phyloP scores from a whole-genome alignment of 2,797 vertebrate species.

The Micropoecilia bifurca region DNA sequence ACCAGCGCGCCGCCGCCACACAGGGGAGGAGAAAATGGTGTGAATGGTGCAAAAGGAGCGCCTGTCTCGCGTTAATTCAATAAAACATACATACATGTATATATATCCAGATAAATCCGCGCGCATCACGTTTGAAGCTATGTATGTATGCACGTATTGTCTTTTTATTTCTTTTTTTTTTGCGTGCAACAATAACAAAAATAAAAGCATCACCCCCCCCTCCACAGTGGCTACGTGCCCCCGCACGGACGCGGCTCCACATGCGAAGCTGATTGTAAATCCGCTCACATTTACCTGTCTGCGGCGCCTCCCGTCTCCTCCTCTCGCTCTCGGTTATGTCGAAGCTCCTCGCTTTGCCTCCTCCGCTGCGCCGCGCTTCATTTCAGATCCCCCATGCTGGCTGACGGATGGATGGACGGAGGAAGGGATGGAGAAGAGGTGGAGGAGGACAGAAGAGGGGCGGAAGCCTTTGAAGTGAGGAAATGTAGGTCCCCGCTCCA shows the following conservation, averaged over 20 bases:
- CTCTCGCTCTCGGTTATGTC: slow-evolving; percentile 11
- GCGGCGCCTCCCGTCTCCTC: slow-evolving; percentile 11
- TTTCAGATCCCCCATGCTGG: slow-evolving; percentile 41
- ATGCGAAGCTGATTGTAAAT: slow-evolving; percentile 46
- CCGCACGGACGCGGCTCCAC: slow-evolving; percentile 31
- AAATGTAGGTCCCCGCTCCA: slow-evolving; percentile 70
- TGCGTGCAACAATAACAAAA: slow-evolving; percentile 35
- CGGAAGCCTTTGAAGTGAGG: slow-evolving; percentile 70
- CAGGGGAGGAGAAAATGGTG: not conserved
- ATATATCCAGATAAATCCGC: not conserved
- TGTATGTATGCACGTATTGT: slow-evolving; percentile 10
- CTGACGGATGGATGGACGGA: slow-evolving; percentile 17
- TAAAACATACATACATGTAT: not conserved
- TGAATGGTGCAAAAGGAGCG: not conserved
- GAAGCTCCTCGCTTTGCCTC: not conserved
- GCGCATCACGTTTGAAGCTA: not conserved
- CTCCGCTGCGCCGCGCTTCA: slow-evolving; percentile 48
- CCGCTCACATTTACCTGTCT: slow-evolving; percentile 65
- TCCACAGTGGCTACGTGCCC: not conserved
- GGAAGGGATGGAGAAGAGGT: slow-evolving; percentile 22
- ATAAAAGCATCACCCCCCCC: slow-evolving; percentile 34
- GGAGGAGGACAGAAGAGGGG: slow-evolving; percentile 32
- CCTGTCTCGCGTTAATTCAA: not conserved
- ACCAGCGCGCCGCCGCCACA: slow-evolving; percentile 3
- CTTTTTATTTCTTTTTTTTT: slow-evolving; percentile 8